phyloP scores from a whole-genome alignment of 1,140 invertebrate genomes.

The Pteromalus puparum region DNA sequence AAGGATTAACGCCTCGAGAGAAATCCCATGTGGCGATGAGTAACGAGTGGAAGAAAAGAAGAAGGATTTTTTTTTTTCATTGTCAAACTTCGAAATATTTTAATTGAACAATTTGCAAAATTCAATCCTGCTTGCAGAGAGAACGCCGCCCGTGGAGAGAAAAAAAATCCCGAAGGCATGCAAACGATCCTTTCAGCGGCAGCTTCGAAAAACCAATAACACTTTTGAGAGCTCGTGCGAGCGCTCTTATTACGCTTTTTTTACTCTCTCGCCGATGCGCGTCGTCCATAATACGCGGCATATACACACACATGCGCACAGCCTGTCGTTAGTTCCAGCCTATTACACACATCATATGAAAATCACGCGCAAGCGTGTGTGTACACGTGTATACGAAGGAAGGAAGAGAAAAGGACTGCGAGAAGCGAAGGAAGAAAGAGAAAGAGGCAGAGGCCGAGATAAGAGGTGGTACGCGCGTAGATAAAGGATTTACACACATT shows the following conservation, averaged over 20 bases:
- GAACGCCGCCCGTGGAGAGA: background rate
- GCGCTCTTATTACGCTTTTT: conserved; percentile 21
- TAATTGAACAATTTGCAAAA: conserved; percentile 25
- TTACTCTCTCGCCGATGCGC: conserved; percentile 1
- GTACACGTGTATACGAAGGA: background rate
- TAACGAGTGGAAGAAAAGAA: background rate
- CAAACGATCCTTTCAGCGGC: conserved; percentile 21
- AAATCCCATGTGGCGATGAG: background rate
- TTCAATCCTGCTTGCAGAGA: conserved; percentile 7
- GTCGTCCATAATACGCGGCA: no score
- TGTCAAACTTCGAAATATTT: background rate
- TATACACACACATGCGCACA: background rate
- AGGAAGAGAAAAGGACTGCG: background rate
- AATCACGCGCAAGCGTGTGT: conserved; percentile 12
- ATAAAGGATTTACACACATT: conserved; percentile 36
- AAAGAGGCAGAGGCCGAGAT: conserved; percentile 6
- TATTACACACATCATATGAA: conserved; percentile 49
- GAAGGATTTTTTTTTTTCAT: background rate
- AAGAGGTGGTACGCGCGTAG: background rate
- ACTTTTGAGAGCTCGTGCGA: background rate
- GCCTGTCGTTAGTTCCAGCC: conserved; percentile 42
- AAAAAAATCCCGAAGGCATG: conserved; percentile 29
- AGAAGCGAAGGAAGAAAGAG: background rate
- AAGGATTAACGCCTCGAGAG: background rate
- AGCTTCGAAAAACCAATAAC: conserved; percentile 32